phyloP scores from a whole-genome alignment of 2,797 vertebrate species.

The Lacerta bilineata region DNA sequence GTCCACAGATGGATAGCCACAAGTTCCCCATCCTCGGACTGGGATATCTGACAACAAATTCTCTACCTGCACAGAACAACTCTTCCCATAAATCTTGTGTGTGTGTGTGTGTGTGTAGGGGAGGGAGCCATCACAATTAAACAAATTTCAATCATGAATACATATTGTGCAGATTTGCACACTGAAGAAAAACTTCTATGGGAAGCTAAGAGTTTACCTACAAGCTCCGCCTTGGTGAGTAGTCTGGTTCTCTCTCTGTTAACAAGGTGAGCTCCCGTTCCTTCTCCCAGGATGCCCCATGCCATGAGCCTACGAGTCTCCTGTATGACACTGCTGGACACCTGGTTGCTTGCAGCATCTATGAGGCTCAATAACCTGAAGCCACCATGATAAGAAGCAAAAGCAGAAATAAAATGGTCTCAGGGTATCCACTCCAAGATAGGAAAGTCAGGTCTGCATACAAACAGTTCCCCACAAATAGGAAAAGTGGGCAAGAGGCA shows the following conservation, averaged over 20 bases:
- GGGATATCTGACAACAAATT: not conserved
- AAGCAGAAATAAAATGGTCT: not conserved
- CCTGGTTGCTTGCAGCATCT: constrained; percentile 71
- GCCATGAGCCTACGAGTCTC: constrained; percentile 86
- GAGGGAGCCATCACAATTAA: not conserved
- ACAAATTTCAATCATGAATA: not conserved
- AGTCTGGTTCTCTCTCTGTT: constrained; percentile 78
- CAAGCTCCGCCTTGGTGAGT: constrained; percentile 81
- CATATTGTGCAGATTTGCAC: not conserved
- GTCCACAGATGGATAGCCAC: no score
- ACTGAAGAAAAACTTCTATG: not conserved
- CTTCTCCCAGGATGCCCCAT: constrained; percentile 86
- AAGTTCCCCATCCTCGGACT: no score
- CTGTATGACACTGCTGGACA: constrained; percentile 80
- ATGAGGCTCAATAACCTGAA: constrained; percentile 66
- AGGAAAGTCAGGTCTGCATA: not conserved
- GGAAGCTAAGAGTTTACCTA: constrained; percentile 75
- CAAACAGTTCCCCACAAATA: not conserved
- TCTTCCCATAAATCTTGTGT: not conserved
- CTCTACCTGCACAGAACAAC: not conserved
- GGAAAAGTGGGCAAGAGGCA: no score
- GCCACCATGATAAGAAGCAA: not conserved
- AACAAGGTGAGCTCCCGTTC: constrained; percentile 84
- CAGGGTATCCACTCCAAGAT: not conserved
- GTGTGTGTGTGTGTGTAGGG: no score